Evolutionary conservation across 2,113 vertebrate species (phyloP), one percentile per base, ranked within the genome.

Genomic region (Pyrgilauda ruficollis): DNA sequence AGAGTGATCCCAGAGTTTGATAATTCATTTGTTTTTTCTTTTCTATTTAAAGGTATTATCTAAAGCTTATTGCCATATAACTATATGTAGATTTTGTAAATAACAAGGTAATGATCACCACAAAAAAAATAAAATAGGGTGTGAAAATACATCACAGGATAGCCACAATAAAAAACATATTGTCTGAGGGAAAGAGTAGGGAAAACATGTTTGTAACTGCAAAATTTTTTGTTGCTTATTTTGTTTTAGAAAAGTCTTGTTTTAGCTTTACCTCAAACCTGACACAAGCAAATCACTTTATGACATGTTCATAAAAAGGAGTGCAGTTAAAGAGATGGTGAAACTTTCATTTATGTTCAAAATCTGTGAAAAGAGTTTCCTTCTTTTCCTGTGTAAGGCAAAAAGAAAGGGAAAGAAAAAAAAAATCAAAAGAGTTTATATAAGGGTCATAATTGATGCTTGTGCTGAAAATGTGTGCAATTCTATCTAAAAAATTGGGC

Each of bases 51-150:
- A 80, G 7, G 3, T 43, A 52, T 73, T 74, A 62, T 50, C 68
- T 70, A 66, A 80, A 92, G 35, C 13, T 85, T 4, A 39, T 85
- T 95, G 72, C 46, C 84, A 87, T 89, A 76, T 82, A 96, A 47
- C 85, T 77, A 64, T 96, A 88, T 41, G 56, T 20, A 81, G 39
- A 20, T 82, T 69, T 93, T 22, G 80, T 15, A 69, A 89, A 47
- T 49, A 84, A 55, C 28, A 87, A 96, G 94, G 68, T 73, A 93
- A 94, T 66, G n/a, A 90, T 80, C 61, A 87, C 44, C 13, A 56
- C 37, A 43, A 84, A n/a, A 72, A 16, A 46, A 24, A 62, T 35
- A 62, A 37, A 37, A 37, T 80, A 64, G 18, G 17, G 20, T 82
- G 20, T 44, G 18, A 50, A 69, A 76, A 73, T 69, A 77, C 56